Evolutionary conservation across 2,888 invertebrate species (phyloP), one percentile per base, ranked within the genome.

Genomic region (Eristalinus aeneus): DNA sequence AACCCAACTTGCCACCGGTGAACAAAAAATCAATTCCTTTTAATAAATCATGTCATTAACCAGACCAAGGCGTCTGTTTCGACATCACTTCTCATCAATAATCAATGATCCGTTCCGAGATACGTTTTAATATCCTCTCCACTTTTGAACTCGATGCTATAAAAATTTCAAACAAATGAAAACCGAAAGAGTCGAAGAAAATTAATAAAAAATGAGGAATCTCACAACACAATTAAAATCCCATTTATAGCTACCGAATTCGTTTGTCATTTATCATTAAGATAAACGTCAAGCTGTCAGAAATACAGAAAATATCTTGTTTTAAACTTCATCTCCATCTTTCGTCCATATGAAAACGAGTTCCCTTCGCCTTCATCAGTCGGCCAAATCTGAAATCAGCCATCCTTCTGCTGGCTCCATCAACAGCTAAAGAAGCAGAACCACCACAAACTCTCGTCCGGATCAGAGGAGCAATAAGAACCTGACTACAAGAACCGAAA

Each of bases 211-310:
- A 69, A 63, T 46, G 68, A 27, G 58, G 63, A 73, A 78, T 67
- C 71, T 63, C 69, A 85, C 75, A 80, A 81, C 69, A 81, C 83
- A 88, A 88, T 88, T 88, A 88, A 88, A 86, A 83, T 80, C 77
- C 77, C 83, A 86, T 88, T 88, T 83, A 88, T 69, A 81, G 88
- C 88, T 88, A 87, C 88, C 81, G 88, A 88, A 87, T 88, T 88
- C 77, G 87, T 71, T 77, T 80, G 88, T 88, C 88, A 88, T 88
- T 88, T 88, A 88, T 88, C 88, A 88, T 88, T 88, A 88, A 88
- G 87, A 88, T 88, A 88, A 87, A 88, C 81, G 88, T 88, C 88
- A 88, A 85, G 54, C 88, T 88, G 88, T 88, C 87, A 88, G 88
- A 88, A 88, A 88, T 88, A 87, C 88, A 88, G 82, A 88, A 88